Conservation (phyloP, 2,888 invertebrate species). For the Drosophila borealis region DNA sequence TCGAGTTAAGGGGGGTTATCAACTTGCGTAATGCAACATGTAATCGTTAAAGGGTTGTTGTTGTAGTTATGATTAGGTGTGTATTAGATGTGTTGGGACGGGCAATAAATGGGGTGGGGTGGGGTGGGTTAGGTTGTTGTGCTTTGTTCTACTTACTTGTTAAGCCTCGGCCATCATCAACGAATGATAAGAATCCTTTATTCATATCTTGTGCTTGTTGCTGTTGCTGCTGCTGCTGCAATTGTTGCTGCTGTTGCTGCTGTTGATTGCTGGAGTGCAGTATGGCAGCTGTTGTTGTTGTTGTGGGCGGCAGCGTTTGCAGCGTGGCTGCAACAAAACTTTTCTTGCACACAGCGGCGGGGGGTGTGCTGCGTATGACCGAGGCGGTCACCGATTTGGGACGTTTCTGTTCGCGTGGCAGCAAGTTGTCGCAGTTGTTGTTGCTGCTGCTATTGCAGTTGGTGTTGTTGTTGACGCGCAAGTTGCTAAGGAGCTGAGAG, state of each 20-base stretch:
- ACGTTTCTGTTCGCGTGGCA: slow-evolving; percentile 70
- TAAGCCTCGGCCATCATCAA: slow-evolving; percentile 92
- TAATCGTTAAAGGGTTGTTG: slow-evolving; percentile 1
- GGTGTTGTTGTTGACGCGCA: slow-evolving; percentile 22
- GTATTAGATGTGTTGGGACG: no score
- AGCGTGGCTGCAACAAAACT: slow-evolving; percentile 15
- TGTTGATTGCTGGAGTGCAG: slow-evolving; percentile 48
- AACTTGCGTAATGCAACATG: slow-evolving; percentile 23
- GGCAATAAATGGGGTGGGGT: no score
- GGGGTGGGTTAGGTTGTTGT: background rate
- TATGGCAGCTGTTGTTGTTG: slow-evolving; percentile 50
- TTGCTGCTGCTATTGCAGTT: slow-evolving; percentile 39
- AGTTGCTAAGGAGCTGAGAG: slow-evolving; percentile 59
- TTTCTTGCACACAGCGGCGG: slow-evolving; percentile 30
- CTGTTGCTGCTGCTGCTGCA: slow-evolving; percentile 37
- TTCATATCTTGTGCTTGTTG: slow-evolving; percentile 95
- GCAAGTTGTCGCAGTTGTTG: slow-evolving; percentile 52
- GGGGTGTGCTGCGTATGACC: slow-evolving; percentile 76
- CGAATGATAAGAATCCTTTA: slow-evolving; percentile 95
- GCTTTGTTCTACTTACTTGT: slow-evolving; percentile 90
- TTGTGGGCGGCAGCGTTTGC: slow-evolving; percentile 38
- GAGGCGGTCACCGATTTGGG: slow-evolving; percentile 84
- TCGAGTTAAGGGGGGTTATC: slow-evolving; percentile 33
- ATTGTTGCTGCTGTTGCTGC: slow-evolving; percentile 49
- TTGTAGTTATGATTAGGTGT: background rate